Percentiles rank a stretch among this genome's conserved stretches.
Conservation (phyloP, 2,888 invertebrate genomes). For the Mythimna impura region DNA sequence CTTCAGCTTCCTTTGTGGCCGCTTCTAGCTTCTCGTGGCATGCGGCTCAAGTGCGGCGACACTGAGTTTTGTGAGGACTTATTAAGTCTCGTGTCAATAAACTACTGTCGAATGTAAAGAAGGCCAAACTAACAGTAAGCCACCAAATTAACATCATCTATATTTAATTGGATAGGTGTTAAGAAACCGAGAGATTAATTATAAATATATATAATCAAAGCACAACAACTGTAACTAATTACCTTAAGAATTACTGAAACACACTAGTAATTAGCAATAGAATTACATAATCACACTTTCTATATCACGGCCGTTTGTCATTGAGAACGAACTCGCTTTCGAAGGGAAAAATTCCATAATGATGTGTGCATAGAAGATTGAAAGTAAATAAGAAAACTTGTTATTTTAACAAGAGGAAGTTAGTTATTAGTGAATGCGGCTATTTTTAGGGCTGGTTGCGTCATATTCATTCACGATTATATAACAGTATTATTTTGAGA, state of each 20-base stretch:
- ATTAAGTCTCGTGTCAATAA: background rate
- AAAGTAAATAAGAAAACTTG: conserved; percentile 19
- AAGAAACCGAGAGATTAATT: conserved; percentile 11
- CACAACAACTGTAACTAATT: conserved; percentile 21
- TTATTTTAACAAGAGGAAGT: conserved; percentile 10
- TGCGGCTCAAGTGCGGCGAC: too few species aligned
- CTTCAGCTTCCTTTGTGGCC: too few species aligned
- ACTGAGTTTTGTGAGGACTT: too few species aligned
- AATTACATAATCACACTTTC: conserved; percentile 56
- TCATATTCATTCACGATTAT: background rate
- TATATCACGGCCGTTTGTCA: conserved; percentile 35
- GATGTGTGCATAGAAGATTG: background rate
- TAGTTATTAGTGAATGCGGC: background rate
- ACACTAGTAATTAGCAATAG: conserved; percentile 41
- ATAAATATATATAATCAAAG: conserved; percentile 2
- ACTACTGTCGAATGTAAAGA: background rate
- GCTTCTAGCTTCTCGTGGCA: too few species aligned
- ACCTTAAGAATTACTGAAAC: conserved; percentile 5
- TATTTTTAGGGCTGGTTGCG: background rate
- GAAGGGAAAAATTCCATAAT: conserved; percentile 31
- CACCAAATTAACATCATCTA: background rate
- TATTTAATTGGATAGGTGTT: background rate
- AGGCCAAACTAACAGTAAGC: background rate
- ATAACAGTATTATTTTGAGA: background rate
- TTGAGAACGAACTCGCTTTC: conserved; percentile 35